A percentile compares a stretch with the other conserved stretches of the same genome.
These are phyloP conservation scores for Agrilus planipennis DNA, from an alignment of 1,140 invertebrate genomes.

Conservation along the genomic window DNA sequence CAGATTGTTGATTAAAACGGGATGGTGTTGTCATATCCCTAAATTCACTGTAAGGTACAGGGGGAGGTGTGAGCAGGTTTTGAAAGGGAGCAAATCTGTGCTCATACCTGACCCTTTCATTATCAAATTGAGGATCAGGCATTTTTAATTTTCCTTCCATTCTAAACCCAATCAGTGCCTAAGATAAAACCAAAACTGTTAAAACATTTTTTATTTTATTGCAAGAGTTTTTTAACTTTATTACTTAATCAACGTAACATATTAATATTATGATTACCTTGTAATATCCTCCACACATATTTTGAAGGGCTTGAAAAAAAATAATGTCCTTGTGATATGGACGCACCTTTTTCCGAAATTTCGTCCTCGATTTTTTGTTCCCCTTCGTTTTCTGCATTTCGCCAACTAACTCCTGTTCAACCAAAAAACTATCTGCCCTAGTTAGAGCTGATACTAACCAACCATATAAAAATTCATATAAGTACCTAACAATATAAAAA, in stretches of 20 bases:
- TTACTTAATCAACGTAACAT: neutral
- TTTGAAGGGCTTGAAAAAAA: conserved; percentile 80
- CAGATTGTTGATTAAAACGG: conserved; percentile 34
- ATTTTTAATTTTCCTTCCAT: conserved; percentile 59
- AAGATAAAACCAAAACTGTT: conserved; percentile 16
- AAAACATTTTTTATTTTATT: neutral
- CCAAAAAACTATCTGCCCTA: conserved; percentile 72
- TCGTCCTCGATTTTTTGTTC: conserved; percentile 57
- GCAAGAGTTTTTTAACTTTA: neutral
- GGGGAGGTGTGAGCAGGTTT: conserved; percentile 75
- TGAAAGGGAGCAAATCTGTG: conserved; percentile 86
- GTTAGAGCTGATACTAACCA: conserved; percentile 86
- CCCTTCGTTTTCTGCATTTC: conserved; percentile 43
- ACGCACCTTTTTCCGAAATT: conserved; percentile 57
- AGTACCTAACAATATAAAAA: conserved; percentile 52
- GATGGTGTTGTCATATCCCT: conserved; percentile 42
- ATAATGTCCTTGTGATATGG: conserved; percentile 74
- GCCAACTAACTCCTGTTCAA: conserved; percentile 60
- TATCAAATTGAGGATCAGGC: conserved; percentile 80
- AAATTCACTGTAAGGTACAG: conserved; percentile 37
- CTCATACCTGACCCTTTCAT: conserved; percentile 87
- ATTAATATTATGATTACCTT: conserved; percentile 52
- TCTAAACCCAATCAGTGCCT: conserved; percentile 63
- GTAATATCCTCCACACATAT: conserved; percentile 90
- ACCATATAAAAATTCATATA: conserved; percentile 90